Conservation (phyloP, 2,888 invertebrate genomes). For the Crocallis elinguaria region DNA sequence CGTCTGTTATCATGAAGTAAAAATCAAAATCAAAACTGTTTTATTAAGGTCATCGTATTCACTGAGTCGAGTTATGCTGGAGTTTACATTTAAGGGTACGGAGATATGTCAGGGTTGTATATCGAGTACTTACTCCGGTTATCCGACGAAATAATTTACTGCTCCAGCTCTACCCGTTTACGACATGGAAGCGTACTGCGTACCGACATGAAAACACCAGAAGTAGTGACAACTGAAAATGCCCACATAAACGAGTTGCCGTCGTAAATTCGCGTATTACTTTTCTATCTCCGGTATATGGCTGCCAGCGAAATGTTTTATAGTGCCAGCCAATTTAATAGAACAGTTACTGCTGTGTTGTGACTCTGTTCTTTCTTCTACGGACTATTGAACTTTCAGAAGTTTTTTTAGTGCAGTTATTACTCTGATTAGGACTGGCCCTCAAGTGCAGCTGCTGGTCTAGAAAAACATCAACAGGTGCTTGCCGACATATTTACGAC, state of each 20-base stretch:
- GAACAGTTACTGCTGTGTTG: slow-evolving; percentile 13
- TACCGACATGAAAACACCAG: slow-evolving; percentile 35
- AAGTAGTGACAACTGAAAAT: slow-evolving; percentile 43
- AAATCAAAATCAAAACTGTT: too few relatives aligned
- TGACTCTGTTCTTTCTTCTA: slow-evolving; percentile 20
- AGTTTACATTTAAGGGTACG: too few relatives aligned
- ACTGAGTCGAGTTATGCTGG: too few relatives aligned
- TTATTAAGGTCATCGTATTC: too few relatives aligned
- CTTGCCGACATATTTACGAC: too few relatives aligned
- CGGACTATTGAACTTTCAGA: slow-evolving; percentile 11
- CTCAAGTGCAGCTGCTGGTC: too few relatives aligned
- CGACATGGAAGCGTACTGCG: slow-evolving; percentile 17
- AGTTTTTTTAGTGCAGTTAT: neutral
- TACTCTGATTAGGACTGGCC: too few relatives aligned
- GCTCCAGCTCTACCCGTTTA: slow-evolving; percentile 19
- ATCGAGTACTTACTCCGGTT: neutral
- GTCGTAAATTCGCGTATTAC: slow-evolving; percentile 39
- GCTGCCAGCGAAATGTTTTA: slow-evolving; percentile 28
- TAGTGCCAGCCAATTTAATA: slow-evolving; percentile 31
- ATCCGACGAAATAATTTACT: neutral
- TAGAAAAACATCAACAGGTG: too few relatives aligned
- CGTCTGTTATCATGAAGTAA: too few relatives aligned
- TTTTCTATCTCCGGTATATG: slow-evolving; percentile 33
- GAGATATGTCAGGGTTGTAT: too few relatives aligned
- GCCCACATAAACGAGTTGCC: slow-evolving; percentile 39